A percentile compares a stretch with the other conserved stretches of the same genome.
Conservation (phyloP, 2,113 vertebrate species). For the Atlantisia rogersi region DNA sequence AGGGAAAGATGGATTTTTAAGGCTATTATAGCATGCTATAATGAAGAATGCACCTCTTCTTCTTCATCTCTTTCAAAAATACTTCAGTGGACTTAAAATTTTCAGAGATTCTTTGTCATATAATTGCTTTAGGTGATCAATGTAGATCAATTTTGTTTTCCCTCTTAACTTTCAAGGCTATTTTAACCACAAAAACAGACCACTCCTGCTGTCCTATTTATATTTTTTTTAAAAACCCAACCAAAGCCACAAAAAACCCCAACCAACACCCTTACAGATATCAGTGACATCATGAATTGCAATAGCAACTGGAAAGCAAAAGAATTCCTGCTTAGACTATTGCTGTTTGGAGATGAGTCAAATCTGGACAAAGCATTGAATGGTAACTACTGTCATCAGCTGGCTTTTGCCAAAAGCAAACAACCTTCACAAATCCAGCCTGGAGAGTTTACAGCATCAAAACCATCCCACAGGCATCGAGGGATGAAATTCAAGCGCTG, state of each 20-base stretch:
- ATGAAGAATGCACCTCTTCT: neutral
- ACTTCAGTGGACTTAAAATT: neutral
- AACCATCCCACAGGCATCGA: fast-evolving
- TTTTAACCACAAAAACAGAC: neutral
- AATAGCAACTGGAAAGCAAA: neutral
- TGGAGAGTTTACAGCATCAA: neutral
- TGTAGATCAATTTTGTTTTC: neutral
- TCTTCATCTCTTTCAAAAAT: neutral
- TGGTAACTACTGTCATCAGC: neutral
- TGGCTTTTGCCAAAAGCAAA: neutral
- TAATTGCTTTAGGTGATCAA: neutral
- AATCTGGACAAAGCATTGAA: neutral
- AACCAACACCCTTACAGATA: too few relatives aligned
- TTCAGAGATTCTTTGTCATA: neutral
- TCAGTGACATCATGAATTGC: neutral
- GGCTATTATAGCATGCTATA: neutral
- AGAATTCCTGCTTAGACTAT: neutral
- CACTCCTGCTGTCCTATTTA: neutral
- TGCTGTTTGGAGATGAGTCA: neutral
- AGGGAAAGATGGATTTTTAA: neutral
- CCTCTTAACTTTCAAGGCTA: neutral
- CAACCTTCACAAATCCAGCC: neutral
- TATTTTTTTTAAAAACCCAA: neutral
- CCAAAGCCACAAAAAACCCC: neutral
- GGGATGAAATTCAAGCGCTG: neutral